phyloP scores from a whole-genome alignment of 2,888 invertebrate species.

The Macrophya annulata region DNA sequence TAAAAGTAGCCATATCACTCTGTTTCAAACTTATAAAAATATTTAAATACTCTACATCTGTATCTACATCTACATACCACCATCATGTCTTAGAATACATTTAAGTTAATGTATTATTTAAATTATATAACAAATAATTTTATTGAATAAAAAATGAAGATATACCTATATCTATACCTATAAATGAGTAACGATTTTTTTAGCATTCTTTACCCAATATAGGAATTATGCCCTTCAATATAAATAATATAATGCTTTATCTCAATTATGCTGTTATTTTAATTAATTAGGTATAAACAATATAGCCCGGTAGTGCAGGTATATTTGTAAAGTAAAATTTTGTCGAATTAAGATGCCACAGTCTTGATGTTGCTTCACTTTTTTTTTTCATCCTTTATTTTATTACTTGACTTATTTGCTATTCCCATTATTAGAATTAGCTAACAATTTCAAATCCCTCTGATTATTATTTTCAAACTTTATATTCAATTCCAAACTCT shows the following conservation, averaged over 20 bases:
- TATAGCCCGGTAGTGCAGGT: background rate
- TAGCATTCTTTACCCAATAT: background rate
- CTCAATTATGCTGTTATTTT: background rate
- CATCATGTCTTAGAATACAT: background rate
- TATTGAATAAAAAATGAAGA: background rate
- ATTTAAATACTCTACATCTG: background rate
- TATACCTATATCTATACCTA: background rate
- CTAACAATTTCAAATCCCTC: background rate
- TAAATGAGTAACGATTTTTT: background rate
- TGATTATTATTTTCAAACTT: slow-evolving; percentile 7
- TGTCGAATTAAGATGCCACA: background rate
- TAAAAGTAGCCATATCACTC: background rate
- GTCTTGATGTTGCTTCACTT: background rate
- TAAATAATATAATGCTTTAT: background rate
- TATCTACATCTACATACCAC: too few species aligned
- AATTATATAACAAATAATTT: background rate
- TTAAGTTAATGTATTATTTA: background rate
- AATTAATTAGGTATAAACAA: background rate
- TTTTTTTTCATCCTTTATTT: background rate
- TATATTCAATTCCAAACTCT: slow-evolving; percentile 52
- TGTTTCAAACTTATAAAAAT: background rate
- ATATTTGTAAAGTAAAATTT: background rate
- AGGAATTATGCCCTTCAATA: background rate
- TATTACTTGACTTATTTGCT: background rate
- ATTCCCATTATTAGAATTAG: slow-evolving; percentile 18